Evolutionary conservation across 2,888 invertebrate genomes (phyloP), one percentile per base, ranked within the genome.

Genomic region (Polyommatus icarus): DNA sequence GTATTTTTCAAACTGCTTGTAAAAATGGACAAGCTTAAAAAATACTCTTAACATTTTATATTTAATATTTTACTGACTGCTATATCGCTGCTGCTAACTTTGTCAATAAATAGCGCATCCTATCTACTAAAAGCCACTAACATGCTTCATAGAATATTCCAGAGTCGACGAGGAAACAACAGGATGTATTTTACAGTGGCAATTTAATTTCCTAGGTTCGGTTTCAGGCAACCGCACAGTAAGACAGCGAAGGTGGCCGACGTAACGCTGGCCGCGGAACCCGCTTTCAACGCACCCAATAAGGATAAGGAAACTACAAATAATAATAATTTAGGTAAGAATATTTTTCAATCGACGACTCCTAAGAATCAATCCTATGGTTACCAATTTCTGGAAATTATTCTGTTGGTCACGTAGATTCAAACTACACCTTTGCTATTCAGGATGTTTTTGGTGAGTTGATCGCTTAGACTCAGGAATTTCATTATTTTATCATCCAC

Each of bases 191-290:
- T 77, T 77, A 81, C 79, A 79, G 78, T 78, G 50, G 79, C 79
- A 82, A 81, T 83, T 82, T 84, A 82, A 86, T 85, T 83, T 83
- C 84, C 79, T 85, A 94, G 94, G 86, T 97, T 97, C 90, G 97
- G 97, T 83, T 97, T 97, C 93, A 95, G 97, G 84, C 96, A 96
- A 87, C 95, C 95, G 83, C 94, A 95, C 80, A 95, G 95, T 83
- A 95, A 96, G 86, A 95, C 96, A 79, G 96, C 96, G 85, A 96
- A 95, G 89, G 96, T 96, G 77, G 95, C 95, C 67, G 96, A 97
- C 89, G 91, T 96, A 82, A 94, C 93, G 84, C 83, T 94, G 83
- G 87, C 90, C 0, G 91, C 93, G 78, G 91, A 95, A 83, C 89
- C 88, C 78, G 89, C 93, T 82, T 92, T 94, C 87, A 89, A 85